Conservation (phyloP, 2,113 vertebrate genomes). For the Nansenia antarctica region DNA sequence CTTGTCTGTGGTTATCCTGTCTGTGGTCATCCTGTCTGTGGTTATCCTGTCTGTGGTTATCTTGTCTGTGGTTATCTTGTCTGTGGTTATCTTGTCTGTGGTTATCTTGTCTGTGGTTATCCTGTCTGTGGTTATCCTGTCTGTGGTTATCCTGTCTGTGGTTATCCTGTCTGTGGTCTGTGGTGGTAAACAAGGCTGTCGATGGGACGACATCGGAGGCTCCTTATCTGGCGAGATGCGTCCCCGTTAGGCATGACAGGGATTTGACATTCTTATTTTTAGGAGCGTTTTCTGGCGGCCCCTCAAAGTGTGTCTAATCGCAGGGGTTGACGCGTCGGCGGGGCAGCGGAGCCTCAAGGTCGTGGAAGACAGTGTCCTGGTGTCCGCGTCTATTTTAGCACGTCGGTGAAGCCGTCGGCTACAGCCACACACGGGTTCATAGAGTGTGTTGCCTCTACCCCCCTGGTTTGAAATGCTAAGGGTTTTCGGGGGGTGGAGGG, state of each 20-base stretch:
- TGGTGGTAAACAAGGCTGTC: neutral
- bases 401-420: slow-evolving; percentile 59
- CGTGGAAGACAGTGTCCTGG: slow-evolving; percentile 41
- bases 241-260: slow-evolving; percentile 10
- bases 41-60: too few species aligned
- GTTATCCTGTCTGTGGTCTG: neutral
- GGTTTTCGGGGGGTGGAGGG: neutral
- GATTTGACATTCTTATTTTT: slow-evolving; percentile 47
- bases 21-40: too few species aligned
- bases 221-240: neutral
- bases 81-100: too few species aligned
- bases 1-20: too few species aligned
- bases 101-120: too few species aligned
- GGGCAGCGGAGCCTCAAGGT: slow-evolving; percentile 48
- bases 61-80: too few species aligned
- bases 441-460: slow-evolving; percentile 8
- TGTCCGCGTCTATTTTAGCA: slow-evolving; percentile 65
- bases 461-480: neutral
- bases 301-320: slow-evolving; percentile 38
- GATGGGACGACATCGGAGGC: neutral
- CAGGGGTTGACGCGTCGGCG: slow-evolving; percentile 30
- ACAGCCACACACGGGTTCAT: slow-evolving; percentile 29
- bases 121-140: neutral
- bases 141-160: too few species aligned
- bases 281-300: slow-evolving; percentile 37